Evolutionary conservation across 2,113 vertebrate genomes (phyloP).

Genomic region (Oncorhynchus nerka): DNA sequence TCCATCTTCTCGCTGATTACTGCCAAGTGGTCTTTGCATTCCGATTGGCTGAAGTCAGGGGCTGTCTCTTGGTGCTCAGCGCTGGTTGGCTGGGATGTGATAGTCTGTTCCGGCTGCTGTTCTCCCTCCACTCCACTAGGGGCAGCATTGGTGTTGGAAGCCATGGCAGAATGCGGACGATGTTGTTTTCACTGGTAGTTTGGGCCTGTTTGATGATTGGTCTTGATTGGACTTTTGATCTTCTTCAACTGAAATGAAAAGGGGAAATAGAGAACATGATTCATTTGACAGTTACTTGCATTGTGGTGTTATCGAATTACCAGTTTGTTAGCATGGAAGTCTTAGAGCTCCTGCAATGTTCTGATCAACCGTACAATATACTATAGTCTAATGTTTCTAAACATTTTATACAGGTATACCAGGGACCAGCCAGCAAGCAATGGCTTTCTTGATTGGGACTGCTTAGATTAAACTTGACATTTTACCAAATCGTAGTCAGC

Average conservation of each 20-base stretch:
- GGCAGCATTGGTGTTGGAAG: constrained; percentile 23
- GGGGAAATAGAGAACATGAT: background rate
- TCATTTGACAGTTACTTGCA: background rate
- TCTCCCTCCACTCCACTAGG: constrained; percentile 16
- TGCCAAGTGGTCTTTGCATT: constrained; percentile 31
- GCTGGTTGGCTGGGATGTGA: constrained; percentile 32
- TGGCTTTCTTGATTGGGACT: too few species aligned
- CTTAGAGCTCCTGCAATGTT: too few species aligned
- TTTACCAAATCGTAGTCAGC: too few species aligned
- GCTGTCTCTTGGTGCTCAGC: constrained; percentile 20
- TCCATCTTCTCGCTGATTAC: constrained; percentile 42
- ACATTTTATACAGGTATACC: too few species aligned
- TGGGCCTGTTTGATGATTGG: background rate
- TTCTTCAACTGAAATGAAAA: background rate
- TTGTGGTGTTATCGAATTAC: too few species aligned
- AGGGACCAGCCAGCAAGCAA: too few species aligned
- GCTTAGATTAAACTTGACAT: too few species aligned
- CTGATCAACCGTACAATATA: too few species aligned
- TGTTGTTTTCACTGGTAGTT: background rate
- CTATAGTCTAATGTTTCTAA: too few species aligned
- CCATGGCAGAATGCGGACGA: constrained; percentile 1
- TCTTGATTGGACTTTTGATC: background rate
- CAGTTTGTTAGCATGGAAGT: too few species aligned
- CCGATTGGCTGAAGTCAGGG: constrained; percentile 5
- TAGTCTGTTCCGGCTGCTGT: constrained; percentile 21